A percentile compares a stretch with the other conserved stretches of the same genome.
Conservation (phyloP, 2,113 vertebrate species). For the Sturnus vulgaris region DNA sequence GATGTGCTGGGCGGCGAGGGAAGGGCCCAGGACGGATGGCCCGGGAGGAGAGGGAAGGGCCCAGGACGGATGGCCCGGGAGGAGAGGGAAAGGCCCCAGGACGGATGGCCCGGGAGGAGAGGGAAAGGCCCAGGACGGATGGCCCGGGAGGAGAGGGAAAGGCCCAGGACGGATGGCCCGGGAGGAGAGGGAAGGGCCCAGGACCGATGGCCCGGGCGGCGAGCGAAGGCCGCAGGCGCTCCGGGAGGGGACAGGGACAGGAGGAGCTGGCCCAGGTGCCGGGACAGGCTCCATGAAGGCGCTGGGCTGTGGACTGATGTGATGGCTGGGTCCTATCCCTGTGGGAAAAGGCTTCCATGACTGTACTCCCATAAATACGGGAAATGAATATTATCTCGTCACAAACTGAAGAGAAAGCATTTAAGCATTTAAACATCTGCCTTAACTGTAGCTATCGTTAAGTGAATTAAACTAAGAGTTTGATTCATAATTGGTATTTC, state of each 20-base stretch:
- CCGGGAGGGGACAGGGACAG: not conserved
- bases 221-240: no score
- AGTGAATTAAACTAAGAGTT: not conserved
- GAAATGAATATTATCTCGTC: not conserved
- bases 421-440: not conserved
- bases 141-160: no score
- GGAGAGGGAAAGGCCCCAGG: no score
- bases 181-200: no score
- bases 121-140: no score
- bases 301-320: rapidly evolving
- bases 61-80: no score
- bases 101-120: no score
- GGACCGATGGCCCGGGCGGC: no score
- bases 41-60: no score
- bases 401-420: not conserved
- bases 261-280: not conserved
- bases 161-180: no score
- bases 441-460: not conserved
- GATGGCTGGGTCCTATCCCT: not conserved
- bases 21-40: no score
- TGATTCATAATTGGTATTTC: constrained; percentile 4
- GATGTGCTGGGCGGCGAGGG: no score
- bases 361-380: not conserved
- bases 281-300: rapidly evolving
- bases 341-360: not conserved